Percentiles rank a stretch among this genome's conserved stretches.
Evolutionary conservation across 2,888 invertebrate genomes (phyloP).

Genomic region (Meteorus colon): DNA sequence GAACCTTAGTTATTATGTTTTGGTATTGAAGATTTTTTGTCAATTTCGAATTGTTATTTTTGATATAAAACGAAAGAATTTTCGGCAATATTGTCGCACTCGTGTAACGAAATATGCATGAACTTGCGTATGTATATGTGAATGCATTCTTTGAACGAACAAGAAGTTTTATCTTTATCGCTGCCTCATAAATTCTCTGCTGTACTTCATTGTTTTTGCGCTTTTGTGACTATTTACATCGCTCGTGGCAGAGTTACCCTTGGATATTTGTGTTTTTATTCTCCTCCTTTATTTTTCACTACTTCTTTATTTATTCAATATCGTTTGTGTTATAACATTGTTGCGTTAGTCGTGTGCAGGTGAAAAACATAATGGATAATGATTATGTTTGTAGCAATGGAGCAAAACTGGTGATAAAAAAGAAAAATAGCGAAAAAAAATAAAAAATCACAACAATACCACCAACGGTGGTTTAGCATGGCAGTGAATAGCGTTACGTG

Average conservation of each 20-base stretch:
- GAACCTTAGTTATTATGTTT: too few relatives aligned
- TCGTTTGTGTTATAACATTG: not conserved
- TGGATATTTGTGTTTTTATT: not conserved
- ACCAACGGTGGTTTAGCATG: not conserved
- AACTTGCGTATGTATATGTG: not conserved
- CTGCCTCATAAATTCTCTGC: slow-evolving; percentile 2
- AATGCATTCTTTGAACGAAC: not conserved
- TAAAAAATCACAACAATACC: not conserved
- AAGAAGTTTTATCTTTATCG: slow-evolving; percentile 24
- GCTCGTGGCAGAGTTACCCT: not conserved
- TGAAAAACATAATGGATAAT: too few relatives aligned
- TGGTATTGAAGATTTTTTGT: too few relatives aligned
- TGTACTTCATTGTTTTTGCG: slow-evolving; percentile 17
- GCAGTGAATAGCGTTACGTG: slow-evolving; percentile 6
- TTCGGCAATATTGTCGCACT: not conserved
- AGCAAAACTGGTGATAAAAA: not conserved
- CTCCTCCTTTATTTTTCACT: not conserved
- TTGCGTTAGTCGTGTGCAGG: not conserved
- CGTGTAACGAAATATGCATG: not conserved
- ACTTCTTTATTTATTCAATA: not conserved
- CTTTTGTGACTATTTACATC: slow-evolving; percentile 7
- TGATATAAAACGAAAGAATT: not conserved
- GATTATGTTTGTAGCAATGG: too few relatives aligned
- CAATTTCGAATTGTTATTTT: too few relatives aligned
- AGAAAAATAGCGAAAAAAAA: not conserved